Conservation (phyloP, 2,797 vertebrate genomes). For the Cirrhinus mrigala region DNA sequence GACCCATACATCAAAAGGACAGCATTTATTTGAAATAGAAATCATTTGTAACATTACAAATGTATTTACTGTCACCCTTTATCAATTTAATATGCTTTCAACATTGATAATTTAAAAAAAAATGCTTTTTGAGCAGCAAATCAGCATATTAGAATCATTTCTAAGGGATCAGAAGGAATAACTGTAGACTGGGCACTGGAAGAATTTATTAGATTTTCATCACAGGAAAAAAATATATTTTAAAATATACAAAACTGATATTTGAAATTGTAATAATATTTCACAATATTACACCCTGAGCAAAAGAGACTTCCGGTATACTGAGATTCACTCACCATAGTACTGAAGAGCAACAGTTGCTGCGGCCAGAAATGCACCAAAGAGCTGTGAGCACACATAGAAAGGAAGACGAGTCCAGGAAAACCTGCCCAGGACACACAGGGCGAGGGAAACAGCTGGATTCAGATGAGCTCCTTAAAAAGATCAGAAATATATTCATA, state of each 20-base stretch:
- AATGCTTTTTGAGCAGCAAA: no score
- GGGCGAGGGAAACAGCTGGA: slow-evolving; percentile 83
- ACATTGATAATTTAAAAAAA: no score
- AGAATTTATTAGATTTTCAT: not conserved
- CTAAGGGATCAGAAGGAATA: not conserved
- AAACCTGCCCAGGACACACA: slow-evolving; percentile 83
- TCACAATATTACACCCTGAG: not conserved
- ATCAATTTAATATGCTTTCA: no score
- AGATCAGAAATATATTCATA: not conserved
- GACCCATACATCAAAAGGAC: no score
- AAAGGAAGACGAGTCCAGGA: slow-evolving; percentile 81
- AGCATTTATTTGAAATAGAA: no score
- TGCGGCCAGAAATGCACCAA: slow-evolving; percentile 87
- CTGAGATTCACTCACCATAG: slow-evolving; percentile 75
- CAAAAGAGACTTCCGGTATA: not conserved
- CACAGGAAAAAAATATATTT: not conserved
- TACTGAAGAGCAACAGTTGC: slow-evolving; percentile 82
- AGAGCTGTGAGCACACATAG: slow-evolving; percentile 83
- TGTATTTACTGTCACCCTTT: no score
- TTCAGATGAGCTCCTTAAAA: slow-evolving; percentile 91
- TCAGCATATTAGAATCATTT: no score
- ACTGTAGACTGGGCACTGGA: not conserved
- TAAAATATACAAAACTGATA: not conserved
- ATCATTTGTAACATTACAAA: no score
- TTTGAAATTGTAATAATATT: not conserved